Percentiles rank a stretch among this genome's conserved stretches.
These are phyloP conservation scores for Thecophora atra DNA, from an alignment of 2,888 invertebrate genomes.

Conservation along the genomic window DNA sequence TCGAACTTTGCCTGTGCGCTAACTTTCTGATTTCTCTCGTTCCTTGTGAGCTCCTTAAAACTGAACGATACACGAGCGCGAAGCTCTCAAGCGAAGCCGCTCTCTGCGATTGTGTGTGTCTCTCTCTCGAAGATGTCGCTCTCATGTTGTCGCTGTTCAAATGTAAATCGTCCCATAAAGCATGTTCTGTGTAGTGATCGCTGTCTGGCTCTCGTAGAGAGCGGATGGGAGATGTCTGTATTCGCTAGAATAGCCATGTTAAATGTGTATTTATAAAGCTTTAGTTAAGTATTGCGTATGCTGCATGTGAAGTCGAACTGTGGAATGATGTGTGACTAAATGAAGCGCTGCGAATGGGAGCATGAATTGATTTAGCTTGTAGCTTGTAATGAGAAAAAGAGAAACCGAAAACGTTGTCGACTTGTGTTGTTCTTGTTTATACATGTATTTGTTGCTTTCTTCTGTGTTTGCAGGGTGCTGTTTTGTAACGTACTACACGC, in stretches of 20 bases:
- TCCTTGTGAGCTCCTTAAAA: too few relatives aligned
- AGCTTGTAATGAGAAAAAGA: background rate
- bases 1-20: too few relatives aligned
- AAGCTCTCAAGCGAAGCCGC: too few relatives aligned
- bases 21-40: too few relatives aligned
- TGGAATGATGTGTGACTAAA: background rate
- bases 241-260: background rate
- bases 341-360: background rate
- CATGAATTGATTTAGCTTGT: background rate
- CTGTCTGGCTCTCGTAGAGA: background rate
- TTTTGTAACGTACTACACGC: constrained; percentile 99
- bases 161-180: constrained; percentile 3
- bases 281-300: background rate
- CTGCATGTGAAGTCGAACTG: constrained; percentile 14
- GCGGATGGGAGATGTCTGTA: background rate
- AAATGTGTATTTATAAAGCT: constrained; percentile 2
- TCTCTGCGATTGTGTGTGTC: too few relatives aligned
- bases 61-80: too few relatives aligned
- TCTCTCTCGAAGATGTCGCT: constrained; percentile 30
- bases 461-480: constrained; percentile 87
- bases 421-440: constrained; percentile 46
- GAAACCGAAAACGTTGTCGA: constrained; percentile 34
- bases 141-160: constrained; percentile 16
- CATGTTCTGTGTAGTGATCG: constrained; percentile 20
- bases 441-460: constrained; percentile 52